These are phyloP conservation scores for Champsocephalus gunnari DNA, from an alignment of 2,797 vertebrate genomes.

Conservation along the genomic window DNA sequence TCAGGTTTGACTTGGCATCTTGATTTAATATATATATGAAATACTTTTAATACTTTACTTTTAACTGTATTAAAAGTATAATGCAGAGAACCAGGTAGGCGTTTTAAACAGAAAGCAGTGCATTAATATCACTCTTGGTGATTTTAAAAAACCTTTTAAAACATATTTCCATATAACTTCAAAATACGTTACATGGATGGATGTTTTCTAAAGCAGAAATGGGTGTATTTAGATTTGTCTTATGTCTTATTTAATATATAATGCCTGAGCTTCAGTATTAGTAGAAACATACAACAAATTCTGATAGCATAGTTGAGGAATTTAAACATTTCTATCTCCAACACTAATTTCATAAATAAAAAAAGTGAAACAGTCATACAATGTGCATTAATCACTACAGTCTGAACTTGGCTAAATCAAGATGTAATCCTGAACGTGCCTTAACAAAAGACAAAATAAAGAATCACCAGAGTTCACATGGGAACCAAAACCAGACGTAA, in stretches of 20 bases:
- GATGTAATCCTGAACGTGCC: not conserved
- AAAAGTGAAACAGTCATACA: no score
- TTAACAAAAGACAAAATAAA: not conserved
- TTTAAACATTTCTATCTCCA: not conserved
- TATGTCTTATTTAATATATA: not conserved
- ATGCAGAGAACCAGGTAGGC: not conserved
- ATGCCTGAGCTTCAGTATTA: not conserved
- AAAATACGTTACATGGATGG: no score
- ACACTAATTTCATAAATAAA: fast-evolving
- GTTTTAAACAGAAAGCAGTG: not conserved
- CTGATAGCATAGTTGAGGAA: not conserved
- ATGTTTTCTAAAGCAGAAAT: not conserved
- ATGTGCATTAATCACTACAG: not conserved
- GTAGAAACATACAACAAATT: not conserved
- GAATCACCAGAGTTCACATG: not conserved
- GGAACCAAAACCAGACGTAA: not conserved
- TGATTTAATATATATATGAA: conserved; percentile 8
- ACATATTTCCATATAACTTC: no score
- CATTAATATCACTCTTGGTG: not conserved
- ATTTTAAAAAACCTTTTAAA: not conserved
- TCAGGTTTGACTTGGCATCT: conserved; percentile 20
- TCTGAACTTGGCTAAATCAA: not conserved
- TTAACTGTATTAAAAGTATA: not conserved
- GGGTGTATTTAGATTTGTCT: not conserved
- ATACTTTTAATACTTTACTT: no score